phyloP scores from a whole-genome alignment of 2,888 invertebrate species.

The Polymixis flavicincta region DNA sequence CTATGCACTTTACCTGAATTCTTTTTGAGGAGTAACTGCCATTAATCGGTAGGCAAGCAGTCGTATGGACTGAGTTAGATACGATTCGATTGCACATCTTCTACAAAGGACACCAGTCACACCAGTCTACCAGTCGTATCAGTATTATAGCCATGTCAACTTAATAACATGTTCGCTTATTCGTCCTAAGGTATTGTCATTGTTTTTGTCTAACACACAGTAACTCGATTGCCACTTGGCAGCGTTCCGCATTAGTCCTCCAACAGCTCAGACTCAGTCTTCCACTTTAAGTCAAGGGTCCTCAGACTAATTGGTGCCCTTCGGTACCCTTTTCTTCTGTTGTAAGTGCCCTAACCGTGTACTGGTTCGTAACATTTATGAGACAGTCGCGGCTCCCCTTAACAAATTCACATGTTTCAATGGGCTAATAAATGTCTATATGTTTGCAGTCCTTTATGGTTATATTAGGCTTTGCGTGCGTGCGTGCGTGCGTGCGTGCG shows the following conservation, averaged over 20 bases:
- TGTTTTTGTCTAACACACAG: not conserved
- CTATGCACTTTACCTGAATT: not conserved
- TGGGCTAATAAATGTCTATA: constrained; percentile 16
- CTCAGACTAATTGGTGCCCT: constrained; percentile 50
- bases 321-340: constrained; percentile 28
- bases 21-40: not conserved
- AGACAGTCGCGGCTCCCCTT: constrained; percentile 6
- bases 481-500: no score
- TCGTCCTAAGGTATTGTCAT: no score
- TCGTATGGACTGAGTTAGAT: not conserved
- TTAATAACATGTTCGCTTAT: not conserved
- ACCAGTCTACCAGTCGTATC: not conserved
- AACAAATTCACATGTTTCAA: constrained; percentile 9
- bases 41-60: no score
- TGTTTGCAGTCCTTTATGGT: not conserved
- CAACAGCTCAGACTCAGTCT: constrained; percentile 36
- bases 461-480: not conserved
- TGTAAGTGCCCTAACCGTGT: constrained; percentile 22
- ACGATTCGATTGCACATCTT: not conserved
- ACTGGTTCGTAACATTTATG: constrained; percentile 28
- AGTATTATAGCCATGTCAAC: not conserved
- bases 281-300: constrained; percentile 40
- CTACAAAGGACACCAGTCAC: not conserved
- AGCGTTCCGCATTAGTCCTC: constrained; percentile 13
- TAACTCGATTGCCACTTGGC: constrained; percentile 9